Conservation (phyloP, 1,140 invertebrate species). For the Neodiprion lecontei region DNA sequence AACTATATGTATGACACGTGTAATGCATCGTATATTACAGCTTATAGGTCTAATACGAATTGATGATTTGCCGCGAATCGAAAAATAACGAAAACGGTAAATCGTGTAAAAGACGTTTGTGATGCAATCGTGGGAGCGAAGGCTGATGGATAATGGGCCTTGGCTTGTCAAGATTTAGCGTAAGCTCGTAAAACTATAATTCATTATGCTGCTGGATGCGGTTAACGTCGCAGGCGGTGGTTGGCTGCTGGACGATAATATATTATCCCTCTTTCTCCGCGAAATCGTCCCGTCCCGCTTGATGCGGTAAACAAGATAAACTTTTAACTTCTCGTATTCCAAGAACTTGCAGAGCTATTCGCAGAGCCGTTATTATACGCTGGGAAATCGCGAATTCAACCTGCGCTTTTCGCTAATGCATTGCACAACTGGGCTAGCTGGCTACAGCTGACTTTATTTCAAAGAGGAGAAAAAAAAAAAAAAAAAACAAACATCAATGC, state of each 20-base stretch:
- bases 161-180: not conserved
- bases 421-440: not conserved
- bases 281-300: not conserved
- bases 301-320: not conserved
- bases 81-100: not conserved
- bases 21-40: too few relatives aligned
- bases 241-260: not conserved
- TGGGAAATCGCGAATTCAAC: not conserved
- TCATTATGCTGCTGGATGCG: not conserved
- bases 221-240: not conserved
- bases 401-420: not conserved
- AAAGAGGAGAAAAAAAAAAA: not conserved
- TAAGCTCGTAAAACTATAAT: not conserved
- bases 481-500: not conserved
- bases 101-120: not conserved
- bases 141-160: not conserved
- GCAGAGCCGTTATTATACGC: not conserved
- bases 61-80: not conserved
- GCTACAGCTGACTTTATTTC: constrained; percentile 15
- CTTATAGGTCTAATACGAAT: not conserved
- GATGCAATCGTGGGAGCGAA: not conserved
- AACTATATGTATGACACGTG: too few relatives aligned
- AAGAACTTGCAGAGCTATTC: constrained; percentile 19
- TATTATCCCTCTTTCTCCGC: not conserved
- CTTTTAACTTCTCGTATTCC: constrained; percentile 22